phyloP scores from a whole-genome alignment of 2,797 vertebrate genomes.

The Leptodactylus fallax region DNA sequence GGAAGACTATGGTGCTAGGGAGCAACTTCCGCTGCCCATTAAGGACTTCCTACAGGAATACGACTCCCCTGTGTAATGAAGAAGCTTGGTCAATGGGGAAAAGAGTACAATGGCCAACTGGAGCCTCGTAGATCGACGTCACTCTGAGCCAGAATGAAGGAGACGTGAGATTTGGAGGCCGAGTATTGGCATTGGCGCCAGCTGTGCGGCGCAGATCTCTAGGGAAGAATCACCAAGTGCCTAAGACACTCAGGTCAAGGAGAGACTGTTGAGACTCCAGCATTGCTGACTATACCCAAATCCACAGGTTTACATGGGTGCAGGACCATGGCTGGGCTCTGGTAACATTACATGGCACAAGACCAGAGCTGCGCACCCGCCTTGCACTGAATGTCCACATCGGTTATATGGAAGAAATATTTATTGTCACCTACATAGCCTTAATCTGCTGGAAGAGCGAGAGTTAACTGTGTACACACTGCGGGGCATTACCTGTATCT shows the following conservation, averaged over 20 bases:
- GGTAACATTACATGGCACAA: conserved; percentile 42
- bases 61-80: conserved; percentile 86
- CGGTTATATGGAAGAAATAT: conserved; percentile 25
- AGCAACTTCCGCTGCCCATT: conserved; percentile 88
- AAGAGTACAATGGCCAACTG: not conserved
- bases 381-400: conserved; percentile 44
- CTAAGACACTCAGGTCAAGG: conserved; percentile 11
- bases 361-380: conserved; percentile 19
- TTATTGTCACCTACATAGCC: conserved; percentile 54
- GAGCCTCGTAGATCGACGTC: not conserved
- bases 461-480: not conserved
- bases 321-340: conserved; percentile 17
- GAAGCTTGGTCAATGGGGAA: fast-evolving
- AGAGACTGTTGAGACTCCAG: conserved; percentile 16
- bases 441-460: conserved; percentile 45
- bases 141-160: not conserved
- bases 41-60: conserved; percentile 94
- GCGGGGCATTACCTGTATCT: conserved; percentile 37
- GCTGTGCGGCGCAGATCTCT: not conserved
- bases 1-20: conserved; percentile 84
- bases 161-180: not conserved
- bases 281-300: conserved; percentile 1
- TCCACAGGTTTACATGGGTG: conserved; percentile 21
- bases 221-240: conserved; percentile 10
- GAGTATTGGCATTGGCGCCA: not conserved